phyloP scores from a whole-genome alignment of 2,113 vertebrate species.

The Rynchops niger region DNA sequence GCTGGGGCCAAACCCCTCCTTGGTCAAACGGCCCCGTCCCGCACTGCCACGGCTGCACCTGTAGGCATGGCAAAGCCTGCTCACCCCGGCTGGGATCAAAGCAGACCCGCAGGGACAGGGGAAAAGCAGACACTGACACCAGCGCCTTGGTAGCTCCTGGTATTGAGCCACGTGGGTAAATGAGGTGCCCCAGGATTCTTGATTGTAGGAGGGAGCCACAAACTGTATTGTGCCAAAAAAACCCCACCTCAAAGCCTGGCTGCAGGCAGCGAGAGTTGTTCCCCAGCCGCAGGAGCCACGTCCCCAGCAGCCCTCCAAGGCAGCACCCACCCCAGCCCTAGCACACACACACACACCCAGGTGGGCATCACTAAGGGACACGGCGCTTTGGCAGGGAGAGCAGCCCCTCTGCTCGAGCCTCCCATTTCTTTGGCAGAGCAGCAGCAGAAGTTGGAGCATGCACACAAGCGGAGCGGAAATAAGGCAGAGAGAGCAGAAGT shows the following conservation, averaged over 20 bases:
- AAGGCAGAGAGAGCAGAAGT: neutral
- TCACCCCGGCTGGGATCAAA: accelerated
- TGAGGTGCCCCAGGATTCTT: neutral
- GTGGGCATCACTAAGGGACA: accelerated
- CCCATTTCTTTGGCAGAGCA: neutral
- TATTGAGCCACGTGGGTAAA: neutral
- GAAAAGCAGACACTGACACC: neutral
- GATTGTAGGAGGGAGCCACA: neutral
- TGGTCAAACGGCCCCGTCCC: accelerated
- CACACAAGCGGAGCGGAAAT: neutral
- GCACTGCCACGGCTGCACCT: accelerated
- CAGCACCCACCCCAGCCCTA: accelerated
- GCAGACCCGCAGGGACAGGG: neutral
- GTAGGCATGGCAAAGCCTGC: accelerated
- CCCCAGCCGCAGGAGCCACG: accelerated
- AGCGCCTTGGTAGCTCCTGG: neutral
- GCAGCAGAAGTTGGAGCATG: neutral
- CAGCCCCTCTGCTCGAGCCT: neutral
- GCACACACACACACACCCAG: neutral
- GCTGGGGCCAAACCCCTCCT: neutral
- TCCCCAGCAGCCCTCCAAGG: neutral
- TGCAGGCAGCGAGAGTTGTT: neutral
- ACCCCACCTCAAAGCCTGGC: neutral
- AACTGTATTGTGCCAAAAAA: neutral
- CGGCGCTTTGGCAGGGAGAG: neutral